Evolutionary conservation across 1,140 invertebrate genomes (phyloP).

Genomic region (Psix sp.): DNA sequence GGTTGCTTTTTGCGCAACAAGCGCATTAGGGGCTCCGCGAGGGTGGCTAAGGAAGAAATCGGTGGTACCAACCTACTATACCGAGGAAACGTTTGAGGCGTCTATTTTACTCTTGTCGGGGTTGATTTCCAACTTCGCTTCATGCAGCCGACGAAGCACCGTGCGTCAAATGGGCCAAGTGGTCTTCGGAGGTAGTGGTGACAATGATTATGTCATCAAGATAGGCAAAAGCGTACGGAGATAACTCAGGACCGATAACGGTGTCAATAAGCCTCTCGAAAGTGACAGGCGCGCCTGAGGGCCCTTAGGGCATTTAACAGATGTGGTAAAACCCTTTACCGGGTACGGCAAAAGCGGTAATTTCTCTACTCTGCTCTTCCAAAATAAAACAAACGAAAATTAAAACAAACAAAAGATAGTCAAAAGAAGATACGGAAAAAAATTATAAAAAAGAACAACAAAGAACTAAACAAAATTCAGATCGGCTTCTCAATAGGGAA

Average conservation of each 20-base stretch:
- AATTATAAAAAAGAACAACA: too few species aligned
- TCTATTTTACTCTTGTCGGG: constrained; percentile 7
- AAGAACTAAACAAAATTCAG: too few species aligned
- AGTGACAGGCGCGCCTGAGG: constrained; percentile 58
- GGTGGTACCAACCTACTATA: constrained; percentile 64
- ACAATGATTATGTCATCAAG: constrained; percentile 62
- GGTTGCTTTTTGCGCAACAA: constrained; percentile 3
- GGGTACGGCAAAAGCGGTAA: constrained; percentile 28
- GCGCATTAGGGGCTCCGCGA: constrained; percentile 7
- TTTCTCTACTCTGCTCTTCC: constrained; percentile 16
- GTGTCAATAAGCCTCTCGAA: constrained; percentile 61
- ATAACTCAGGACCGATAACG: constrained; percentile 20
- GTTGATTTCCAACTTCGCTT: constrained; percentile 15
- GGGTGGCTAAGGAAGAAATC: constrained; percentile 65
- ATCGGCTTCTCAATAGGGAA: too few species aligned
- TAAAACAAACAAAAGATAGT: too few species aligned
- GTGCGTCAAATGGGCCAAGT: constrained; percentile 33
- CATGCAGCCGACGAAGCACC: background rate
- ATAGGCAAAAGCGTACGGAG: constrained; percentile 36
- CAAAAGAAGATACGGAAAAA: too few species aligned
- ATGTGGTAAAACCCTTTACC: constrained; percentile 53
- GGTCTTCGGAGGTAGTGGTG: constrained; percentile 51
- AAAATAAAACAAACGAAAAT: too few species aligned
- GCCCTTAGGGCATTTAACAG: constrained; percentile 68
- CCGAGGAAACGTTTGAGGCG: constrained; percentile 56